A percentile compares a stretch with the other conserved stretches of the same genome.
Evolutionary conservation across 2,113 vertebrate species (phyloP).

Genomic region (Psilopogon haemacephalus): DNA sequence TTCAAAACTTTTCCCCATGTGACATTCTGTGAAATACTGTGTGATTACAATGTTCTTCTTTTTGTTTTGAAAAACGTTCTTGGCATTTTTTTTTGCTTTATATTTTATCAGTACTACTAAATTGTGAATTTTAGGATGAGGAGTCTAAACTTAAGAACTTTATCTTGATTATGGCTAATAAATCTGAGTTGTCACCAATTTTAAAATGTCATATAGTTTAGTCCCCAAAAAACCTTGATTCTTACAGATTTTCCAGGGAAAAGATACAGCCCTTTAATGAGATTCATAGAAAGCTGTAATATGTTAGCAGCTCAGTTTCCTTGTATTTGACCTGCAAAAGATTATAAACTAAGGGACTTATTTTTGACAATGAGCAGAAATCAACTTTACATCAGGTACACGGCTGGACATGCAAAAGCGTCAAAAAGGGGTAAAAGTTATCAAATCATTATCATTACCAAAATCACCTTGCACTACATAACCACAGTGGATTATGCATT

Average conservation of each 20-base stretch:
- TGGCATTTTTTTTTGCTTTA: not conserved
- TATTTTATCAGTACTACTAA: not conserved
- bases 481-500: not conserved
- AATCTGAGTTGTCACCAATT: not conserved
- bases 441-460: not conserved
- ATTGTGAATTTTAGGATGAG: not conserved
- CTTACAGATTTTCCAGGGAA: not conserved
- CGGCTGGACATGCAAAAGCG: not conserved
- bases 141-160: not conserved
- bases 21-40: not conserved
- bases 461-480: not conserved
- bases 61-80: not conserved
- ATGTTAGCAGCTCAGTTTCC: not conserved
- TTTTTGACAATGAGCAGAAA: not conserved
- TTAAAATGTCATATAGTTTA: not conserved
- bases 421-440: conserved; percentile 8
- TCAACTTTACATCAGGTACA: not conserved
- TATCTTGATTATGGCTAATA: not conserved
- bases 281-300: not conserved
- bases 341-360: conserved; percentile 1
- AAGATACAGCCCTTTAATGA: not conserved
- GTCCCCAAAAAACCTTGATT: not conserved
- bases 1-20: not conserved
- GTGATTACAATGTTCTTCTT: not conserved
- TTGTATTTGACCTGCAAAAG: not conserved